Evolutionary conservation across 2,113 vertebrate genomes (phyloP).

Genomic region (Coptodon bakossiorum): DNA sequence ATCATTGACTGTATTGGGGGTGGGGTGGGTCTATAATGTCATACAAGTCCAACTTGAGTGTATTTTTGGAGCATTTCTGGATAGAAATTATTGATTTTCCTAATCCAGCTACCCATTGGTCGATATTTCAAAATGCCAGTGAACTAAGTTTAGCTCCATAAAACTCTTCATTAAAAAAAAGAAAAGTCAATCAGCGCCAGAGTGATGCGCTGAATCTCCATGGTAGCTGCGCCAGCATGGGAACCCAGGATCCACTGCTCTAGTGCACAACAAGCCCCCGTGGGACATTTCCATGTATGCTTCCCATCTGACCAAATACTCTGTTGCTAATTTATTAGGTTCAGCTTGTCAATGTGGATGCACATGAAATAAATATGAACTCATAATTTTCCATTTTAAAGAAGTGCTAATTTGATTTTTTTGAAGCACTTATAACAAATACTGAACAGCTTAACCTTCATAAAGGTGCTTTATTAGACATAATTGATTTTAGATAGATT

Average conservation of each 20-base stretch:
- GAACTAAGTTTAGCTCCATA: not conserved
- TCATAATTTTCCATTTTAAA: not conserved
- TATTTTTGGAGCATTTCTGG: constrained; percentile 27
- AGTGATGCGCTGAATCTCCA: not conserved
- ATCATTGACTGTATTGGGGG: not conserved
- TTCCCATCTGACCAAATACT: not conserved
- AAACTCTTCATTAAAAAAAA: not conserved
- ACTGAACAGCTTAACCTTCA: not conserved
- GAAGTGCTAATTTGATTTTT: not conserved
- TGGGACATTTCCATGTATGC: not conserved
- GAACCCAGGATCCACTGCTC: not conserved
- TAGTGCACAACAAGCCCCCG: not conserved
- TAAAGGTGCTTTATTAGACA: not conserved
- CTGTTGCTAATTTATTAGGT: not conserved
- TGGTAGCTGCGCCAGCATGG: not conserved
- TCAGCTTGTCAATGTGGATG: not conserved
- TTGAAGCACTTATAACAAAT: not conserved
- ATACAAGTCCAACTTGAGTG: not conserved
- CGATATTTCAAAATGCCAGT: constrained; percentile 23
- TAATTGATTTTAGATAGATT: not conserved
- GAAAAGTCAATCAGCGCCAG: not conserved
- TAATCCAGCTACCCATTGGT: constrained; percentile 3
- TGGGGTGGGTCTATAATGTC: not conserved
- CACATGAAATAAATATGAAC: not conserved
- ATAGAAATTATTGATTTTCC: constrained; percentile 32